phyloP scores from a whole-genome alignment of 2,888 invertebrate genomes.

The Drosophila subsilvestris region DNA sequence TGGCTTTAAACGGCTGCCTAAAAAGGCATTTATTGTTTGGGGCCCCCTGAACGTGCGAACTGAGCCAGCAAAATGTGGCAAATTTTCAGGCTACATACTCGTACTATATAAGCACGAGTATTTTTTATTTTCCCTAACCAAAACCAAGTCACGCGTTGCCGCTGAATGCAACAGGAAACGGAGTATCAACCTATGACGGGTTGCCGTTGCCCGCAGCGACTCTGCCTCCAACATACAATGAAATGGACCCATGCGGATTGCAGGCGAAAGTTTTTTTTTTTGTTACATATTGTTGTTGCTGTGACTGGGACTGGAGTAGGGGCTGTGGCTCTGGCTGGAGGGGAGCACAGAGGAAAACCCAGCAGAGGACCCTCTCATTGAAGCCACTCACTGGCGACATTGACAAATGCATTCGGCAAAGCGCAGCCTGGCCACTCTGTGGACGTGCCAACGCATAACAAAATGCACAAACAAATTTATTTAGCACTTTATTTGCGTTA shows the following conservation, averaged over 20 bases:
- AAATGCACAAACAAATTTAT: slow-evolving; percentile 46
- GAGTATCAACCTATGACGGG: slow-evolving; percentile 52
- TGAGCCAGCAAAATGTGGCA: slow-evolving; percentile 57
- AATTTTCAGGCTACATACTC: slow-evolving; percentile 56
- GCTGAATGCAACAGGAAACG: slow-evolving; percentile 47
- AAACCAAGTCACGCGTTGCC: slow-evolving; percentile 69
- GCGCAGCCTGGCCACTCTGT: slow-evolving; percentile 37
- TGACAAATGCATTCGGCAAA: slow-evolving; percentile 75
- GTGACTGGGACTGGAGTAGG: slow-evolving; percentile 26
- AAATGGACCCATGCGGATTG: slow-evolving; percentile 57
- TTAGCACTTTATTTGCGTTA: slow-evolving; percentile 17
- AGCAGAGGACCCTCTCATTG: slow-evolving; percentile 57
- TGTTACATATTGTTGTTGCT: slow-evolving; percentile 39
- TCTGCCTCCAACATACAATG: slow-evolving; percentile 56
- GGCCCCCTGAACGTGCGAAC: slow-evolving; percentile 67
- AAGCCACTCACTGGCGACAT: slow-evolving; percentile 59
- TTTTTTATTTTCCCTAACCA: slow-evolving; percentile 43
- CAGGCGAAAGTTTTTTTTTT: slow-evolving; percentile 70
- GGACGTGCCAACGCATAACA: slow-evolving; percentile 69
- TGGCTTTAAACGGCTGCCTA: slow-evolving; percentile 68
- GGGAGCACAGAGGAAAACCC: background rate
- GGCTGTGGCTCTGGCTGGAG: too few species aligned
- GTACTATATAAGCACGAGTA: slow-evolving; percentile 25
- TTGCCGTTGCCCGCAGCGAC: slow-evolving; percentile 44
- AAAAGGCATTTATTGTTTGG: slow-evolving; percentile 72